These are phyloP conservation scores for Myxocyprinus asiaticus DNA, from an alignment of 2,113 vertebrate genomes.

Conservation along the genomic window DNA sequence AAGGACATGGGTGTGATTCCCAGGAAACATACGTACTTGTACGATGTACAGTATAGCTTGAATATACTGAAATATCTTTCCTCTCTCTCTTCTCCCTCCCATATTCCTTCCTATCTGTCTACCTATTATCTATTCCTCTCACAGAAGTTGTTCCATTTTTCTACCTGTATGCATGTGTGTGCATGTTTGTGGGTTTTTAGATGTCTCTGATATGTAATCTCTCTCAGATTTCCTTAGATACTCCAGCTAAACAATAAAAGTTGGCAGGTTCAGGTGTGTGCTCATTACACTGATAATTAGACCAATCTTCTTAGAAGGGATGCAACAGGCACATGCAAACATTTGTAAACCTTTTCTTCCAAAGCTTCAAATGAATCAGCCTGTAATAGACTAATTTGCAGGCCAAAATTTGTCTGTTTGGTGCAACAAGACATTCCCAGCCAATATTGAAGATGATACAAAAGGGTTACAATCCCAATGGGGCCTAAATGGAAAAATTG, in stretches of 20 bases:
- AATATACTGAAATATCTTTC: no score
- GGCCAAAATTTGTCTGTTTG: neutral
- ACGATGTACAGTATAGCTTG: no score
- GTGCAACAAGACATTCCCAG: neutral
- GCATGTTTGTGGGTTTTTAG: neutral
- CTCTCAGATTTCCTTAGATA: conserved; percentile 21
- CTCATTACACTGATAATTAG: conserved; percentile 58
- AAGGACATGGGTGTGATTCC: no score
- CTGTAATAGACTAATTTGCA: conserved; percentile 26
- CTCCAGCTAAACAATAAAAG: conserved; percentile 49
- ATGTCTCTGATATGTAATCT: conserved; percentile 35
- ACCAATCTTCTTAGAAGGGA: neutral
- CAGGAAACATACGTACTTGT: no score
- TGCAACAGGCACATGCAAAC: conserved; percentile 4
- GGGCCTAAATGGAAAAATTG: conserved; percentile 14
- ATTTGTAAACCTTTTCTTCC: conserved; percentile 14
- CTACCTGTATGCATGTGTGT: neutral
- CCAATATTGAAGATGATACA: neutral
- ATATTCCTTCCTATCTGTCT: no score
- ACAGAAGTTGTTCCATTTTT: no score
- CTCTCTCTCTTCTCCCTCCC: no score
- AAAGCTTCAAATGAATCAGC: neutral
- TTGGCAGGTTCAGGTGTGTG: conserved; percentile 52
- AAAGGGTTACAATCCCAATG: conserved; percentile 1
- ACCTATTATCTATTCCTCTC: no score